Conservation (phyloP, 2,797 vertebrate species). For the Mus spretus region DNA sequence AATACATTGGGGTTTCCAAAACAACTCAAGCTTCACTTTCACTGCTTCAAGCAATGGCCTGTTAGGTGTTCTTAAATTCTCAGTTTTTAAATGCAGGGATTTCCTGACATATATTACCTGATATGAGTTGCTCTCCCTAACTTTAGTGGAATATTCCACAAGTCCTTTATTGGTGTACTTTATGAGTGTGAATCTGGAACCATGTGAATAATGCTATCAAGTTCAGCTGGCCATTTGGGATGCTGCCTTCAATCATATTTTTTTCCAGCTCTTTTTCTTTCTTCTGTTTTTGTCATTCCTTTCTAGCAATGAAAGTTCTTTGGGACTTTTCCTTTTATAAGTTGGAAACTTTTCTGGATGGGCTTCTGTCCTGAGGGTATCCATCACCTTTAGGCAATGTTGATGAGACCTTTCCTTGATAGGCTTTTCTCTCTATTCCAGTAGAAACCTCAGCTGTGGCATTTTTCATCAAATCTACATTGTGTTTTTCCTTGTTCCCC, state of each 20-base stretch:
- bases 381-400: neutral
- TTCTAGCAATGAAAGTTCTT: neutral
- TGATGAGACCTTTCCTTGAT: neutral
- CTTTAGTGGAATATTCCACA: neutral
- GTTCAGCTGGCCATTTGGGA: neutral
- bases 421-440: neutral
- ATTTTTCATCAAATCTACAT: neutral
- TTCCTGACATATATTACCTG: neutral
- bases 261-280: neutral
- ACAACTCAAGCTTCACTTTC: neutral
- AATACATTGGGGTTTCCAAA: neutral
- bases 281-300: neutral
- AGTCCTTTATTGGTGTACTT: neutral
- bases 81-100: neutral
- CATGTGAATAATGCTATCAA: neutral
- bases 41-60: neutral
- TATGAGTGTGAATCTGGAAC: neutral
- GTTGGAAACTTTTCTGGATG: neutral
- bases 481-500: neutral
- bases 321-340: neutral
- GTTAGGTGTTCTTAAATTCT: neutral
- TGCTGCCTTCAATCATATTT: neutral
- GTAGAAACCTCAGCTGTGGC: neutral
- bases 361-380: neutral
- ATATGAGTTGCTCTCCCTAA: too few relatives aligned